Evolutionary conservation across 2,113 vertebrate species (phyloP), one percentile per base, ranked within the genome.

Genomic region (Callospermophilus lateralis): DNA sequence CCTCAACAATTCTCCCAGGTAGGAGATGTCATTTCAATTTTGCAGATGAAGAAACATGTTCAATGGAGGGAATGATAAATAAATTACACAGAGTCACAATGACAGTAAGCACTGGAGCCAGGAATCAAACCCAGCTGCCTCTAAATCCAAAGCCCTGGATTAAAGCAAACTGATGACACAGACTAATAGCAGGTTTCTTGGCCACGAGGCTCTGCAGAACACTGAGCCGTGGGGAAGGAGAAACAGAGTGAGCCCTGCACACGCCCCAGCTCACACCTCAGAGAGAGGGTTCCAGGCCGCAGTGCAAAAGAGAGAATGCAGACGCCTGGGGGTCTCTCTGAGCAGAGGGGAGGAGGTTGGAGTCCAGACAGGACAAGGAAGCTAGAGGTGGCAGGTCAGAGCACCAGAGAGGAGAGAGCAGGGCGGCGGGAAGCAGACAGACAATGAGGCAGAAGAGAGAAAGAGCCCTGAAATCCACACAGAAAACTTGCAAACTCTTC

Each of bases 91-190:
- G 12, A 26, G 77, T 76, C 37, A 39, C 32, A 48, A 24, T 30
- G 26, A 24, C 10, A 53, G 45, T 24, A 53, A 55, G 55, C 80
- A 83, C 37, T 15, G 48, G 28, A 72, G 53, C 51, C 79, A 51
- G n/a, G 24, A 76, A 70, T 65, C 89, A 92, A 77, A 70, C 28
- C n/a, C 34, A 73, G 58, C 22, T 89, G 51, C 74, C 45, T 24
- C 39, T 68, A 63, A 67, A 68, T 58, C 15, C 80, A 39, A 94
- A 96, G 58, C 30, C 55, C 51, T 96, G 37, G 68, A 72, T 74
- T 32, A 20, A 93, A 78, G 72, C 42, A 77, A 92, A 39, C 1
- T 1, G 48, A 76, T n/a, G 32, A 92, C 13, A 55, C 17, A 10
- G 19, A 84, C 55, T 58, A 51, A 58, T 24, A 39, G 58, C 17